A percentile compares a stretch with the other conserved stretches of the same genome.
Conservation (phyloP, 2,888 invertebrate genomes). For the Cataglyphis cursor region DNA sequence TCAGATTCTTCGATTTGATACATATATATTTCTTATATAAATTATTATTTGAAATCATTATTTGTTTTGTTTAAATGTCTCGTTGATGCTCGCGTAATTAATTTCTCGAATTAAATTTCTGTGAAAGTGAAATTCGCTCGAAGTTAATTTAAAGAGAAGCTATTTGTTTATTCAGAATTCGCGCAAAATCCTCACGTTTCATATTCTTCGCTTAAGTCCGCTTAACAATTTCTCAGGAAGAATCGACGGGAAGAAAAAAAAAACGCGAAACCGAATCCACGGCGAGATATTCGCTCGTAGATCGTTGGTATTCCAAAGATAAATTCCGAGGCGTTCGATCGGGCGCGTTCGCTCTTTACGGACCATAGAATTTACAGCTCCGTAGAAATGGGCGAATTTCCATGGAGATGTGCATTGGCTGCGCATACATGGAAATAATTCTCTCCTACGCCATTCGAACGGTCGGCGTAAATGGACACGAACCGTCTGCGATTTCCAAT, state of each 20-base stretch:
- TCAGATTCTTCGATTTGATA: neutral
- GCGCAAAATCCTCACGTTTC: neutral
- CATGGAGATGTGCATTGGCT: constrained; percentile 16
- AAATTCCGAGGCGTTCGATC: constrained; percentile 31
- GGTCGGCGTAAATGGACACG: constrained; percentile 24
- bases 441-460: neutral
- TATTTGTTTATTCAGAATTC: neutral
- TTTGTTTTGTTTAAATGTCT: neutral
- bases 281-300: neutral
- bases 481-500: constrained; percentile 28
- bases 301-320: constrained; percentile 6
- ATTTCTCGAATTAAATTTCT: neutral
- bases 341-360: constrained; percentile 14
- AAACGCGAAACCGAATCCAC: constrained; percentile 20
- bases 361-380: constrained; percentile 35
- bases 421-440: constrained; percentile 41
- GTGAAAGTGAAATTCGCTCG: neutral
- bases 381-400: constrained; percentile 36
- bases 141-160: neutral
- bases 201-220: neutral
- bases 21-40: neutral
- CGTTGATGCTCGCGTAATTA: neutral
- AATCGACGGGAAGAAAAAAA: neutral
- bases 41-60: neutral
- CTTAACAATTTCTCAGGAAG: neutral